These are phyloP conservation scores for Phataginus tetradactyla DNA, from an alignment of 2,797 vertebrate species.

Conservation along the genomic window DNA sequence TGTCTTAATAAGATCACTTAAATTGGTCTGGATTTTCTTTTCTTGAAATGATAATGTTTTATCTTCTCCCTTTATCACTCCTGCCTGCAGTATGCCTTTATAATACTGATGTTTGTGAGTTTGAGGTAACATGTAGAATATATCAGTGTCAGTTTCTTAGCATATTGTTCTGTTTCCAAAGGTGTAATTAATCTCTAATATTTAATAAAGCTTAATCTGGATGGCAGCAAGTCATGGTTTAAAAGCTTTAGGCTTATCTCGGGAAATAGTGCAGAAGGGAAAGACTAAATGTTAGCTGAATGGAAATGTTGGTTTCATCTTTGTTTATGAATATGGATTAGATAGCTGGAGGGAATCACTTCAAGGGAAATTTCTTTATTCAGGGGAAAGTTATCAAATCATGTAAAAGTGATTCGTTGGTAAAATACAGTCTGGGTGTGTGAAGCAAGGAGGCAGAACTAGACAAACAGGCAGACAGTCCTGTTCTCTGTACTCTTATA, in stretches of 20 bases:
- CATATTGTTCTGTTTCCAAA: slow-evolving; percentile 9
- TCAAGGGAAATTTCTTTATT: neutral
- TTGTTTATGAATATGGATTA: neutral
- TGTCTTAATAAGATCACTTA: neutral
- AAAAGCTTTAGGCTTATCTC: neutral
- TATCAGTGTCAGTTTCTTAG: neutral
- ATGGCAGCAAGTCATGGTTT: neutral
- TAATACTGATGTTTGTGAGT: neutral
- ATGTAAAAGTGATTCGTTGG: neutral
- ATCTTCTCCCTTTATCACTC: neutral
- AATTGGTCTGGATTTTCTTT: neutral
- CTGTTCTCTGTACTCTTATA: neutral
- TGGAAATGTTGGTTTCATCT: neutral
- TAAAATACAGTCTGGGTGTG: neutral
- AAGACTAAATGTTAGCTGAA: neutral
- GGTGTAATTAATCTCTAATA: neutral
- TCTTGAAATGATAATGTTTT: neutral
- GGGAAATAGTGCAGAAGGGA: neutral
- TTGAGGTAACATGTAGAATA: neutral
- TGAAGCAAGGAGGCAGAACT: neutral
- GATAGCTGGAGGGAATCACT: neutral
- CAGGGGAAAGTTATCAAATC: neutral
- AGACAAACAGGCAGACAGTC: neutral
- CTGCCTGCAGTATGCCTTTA: neutral
- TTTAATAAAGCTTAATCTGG: neutral